Conservation (phyloP, 23 tunicate genomes). For the Diplosoma virens region DNA sequence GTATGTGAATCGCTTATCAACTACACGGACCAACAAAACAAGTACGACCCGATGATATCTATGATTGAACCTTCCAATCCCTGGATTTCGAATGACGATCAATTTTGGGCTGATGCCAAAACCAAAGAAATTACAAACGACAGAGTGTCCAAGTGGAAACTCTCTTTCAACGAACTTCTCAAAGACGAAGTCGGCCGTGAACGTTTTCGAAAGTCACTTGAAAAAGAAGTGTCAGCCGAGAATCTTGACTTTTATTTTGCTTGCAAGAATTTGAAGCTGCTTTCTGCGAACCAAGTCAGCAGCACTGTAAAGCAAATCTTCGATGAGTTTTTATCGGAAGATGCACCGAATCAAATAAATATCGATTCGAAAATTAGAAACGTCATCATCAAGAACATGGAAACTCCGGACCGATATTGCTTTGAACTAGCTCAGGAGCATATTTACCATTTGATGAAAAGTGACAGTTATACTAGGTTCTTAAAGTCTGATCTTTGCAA, state of each 20-base stretch:
- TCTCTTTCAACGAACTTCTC: slow-evolving; percentile 69
- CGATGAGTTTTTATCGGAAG: slow-evolving; percentile 50
- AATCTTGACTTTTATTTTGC: slow-evolving; percentile 77
- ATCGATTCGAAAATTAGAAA: slow-evolving; percentile 78
- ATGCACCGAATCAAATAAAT: slow-evolving; percentile 59
- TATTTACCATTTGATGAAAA: slow-evolving; percentile 86
- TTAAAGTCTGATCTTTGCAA: slow-evolving; percentile 84
- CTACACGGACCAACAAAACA: slow-evolving; percentile 58
- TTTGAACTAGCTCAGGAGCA: slow-evolving; percentile 90
- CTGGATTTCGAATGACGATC: slow-evolving; percentile 71
- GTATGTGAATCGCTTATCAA: slow-evolving; percentile 57
- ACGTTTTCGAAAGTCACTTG: slow-evolving; percentile 75
- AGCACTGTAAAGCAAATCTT: slow-evolving; percentile 38
- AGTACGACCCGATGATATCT: slow-evolving; percentile 50
- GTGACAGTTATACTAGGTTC: slow-evolving; percentile 82
- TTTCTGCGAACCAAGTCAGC: slow-evolving; percentile 46
- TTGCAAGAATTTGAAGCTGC: slow-evolving; percentile 52
- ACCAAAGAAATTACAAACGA: slow-evolving; percentile 52
- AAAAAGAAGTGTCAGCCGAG: slow-evolving; percentile 87
- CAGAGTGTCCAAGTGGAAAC: slow-evolving; percentile 72
- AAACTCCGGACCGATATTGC: slow-evolving; percentile 70
- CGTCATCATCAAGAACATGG: slow-evolving; percentile 49
- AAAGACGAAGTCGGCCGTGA: slow-evolving; percentile 54
- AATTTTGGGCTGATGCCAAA: slow-evolving; percentile 34
- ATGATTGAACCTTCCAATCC: slow-evolving; percentile 53